Conservation (phyloP, 2,797 vertebrate species). For the Urosaurus nigricauda region DNA sequence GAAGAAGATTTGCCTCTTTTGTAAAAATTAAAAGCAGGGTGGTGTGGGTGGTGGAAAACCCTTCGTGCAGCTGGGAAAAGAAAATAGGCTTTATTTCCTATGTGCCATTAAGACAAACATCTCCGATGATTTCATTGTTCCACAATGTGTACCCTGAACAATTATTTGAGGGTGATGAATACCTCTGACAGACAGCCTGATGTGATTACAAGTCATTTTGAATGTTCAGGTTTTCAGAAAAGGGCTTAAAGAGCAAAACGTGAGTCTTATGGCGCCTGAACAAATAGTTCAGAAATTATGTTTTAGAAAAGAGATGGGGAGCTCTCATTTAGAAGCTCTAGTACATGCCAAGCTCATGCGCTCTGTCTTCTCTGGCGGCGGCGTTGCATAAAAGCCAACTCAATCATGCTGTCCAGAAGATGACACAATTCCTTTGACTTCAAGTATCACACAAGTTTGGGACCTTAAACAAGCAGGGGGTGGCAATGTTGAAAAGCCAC, state of each 20-base stretch:
- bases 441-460: background rate
- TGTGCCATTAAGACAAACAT: conserved; percentile 47
- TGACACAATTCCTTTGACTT: background rate
- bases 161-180: conserved; percentile 64
- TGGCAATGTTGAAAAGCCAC: background rate
- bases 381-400: background rate
- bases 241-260: conserved; percentile 23
- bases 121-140: conserved; percentile 57
- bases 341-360: background rate
- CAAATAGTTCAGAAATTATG: conserved; percentile 48
- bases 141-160: conserved; percentile 30
- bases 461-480: background rate
- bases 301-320: conserved; percentile 26
- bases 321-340: background rate
- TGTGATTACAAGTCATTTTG: conserved; percentile 63
- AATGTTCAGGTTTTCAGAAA: conserved; percentile 48
- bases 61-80: conserved; percentile 34
- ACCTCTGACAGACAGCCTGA: conserved; percentile 60
- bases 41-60: conserved; percentile 34
- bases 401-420: background rate
- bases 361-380: background rate
- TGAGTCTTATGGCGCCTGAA: conserved; percentile 38
- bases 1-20: conserved; percentile 31
- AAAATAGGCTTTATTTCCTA: conserved; percentile 51
- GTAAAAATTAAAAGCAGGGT: conserved; percentile 32